Evolutionary conservation across 1,140 invertebrate genomes (phyloP).

Genomic region (Holcopasites calliopsidis): DNA sequence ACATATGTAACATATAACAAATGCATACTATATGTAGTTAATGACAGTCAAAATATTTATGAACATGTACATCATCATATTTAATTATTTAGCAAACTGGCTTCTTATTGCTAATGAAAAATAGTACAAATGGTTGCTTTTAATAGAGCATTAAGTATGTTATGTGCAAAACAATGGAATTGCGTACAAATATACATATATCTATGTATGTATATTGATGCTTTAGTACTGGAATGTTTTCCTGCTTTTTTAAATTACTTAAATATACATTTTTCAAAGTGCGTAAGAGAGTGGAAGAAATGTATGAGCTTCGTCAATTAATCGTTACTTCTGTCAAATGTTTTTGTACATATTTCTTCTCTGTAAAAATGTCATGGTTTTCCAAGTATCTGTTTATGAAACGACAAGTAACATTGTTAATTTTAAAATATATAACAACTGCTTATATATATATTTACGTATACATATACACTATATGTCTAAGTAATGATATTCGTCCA

Average conservation of each 20-base stretch:
- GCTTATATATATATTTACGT: neutral
- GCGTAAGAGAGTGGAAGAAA: neutral
- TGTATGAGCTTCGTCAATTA: neutral
- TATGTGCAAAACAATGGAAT: conserved; percentile 23
- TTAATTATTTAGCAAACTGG: conserved; percentile 30
- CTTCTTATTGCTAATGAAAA: conserved; percentile 28
- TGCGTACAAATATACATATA: conserved; percentile 11
- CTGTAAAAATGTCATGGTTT: conserved; percentile 27
- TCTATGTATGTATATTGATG: neutral
- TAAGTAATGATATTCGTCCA: conserved; percentile 67
- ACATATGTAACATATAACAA: conserved; percentile 26
- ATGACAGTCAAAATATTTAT: conserved; percentile 20
- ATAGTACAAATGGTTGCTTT: conserved; percentile 35
- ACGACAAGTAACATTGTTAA: conserved; percentile 2
- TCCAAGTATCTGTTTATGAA: neutral
- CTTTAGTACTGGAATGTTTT: conserved; percentile 30
- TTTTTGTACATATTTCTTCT: conserved; percentile 33
- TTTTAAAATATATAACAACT: conserved; percentile 14
- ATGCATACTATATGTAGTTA: conserved; percentile 10
- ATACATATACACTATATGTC: conserved; percentile 57
- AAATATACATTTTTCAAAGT: conserved; percentile 9
- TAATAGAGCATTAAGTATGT: conserved; percentile 35
- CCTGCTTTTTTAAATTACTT: neutral
- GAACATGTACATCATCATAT: conserved; percentile 23
- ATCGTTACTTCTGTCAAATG: neutral